Base-by-base conservation (phyloP, 64 coral and sea anemone species). In the Actinia equina region DNA sequence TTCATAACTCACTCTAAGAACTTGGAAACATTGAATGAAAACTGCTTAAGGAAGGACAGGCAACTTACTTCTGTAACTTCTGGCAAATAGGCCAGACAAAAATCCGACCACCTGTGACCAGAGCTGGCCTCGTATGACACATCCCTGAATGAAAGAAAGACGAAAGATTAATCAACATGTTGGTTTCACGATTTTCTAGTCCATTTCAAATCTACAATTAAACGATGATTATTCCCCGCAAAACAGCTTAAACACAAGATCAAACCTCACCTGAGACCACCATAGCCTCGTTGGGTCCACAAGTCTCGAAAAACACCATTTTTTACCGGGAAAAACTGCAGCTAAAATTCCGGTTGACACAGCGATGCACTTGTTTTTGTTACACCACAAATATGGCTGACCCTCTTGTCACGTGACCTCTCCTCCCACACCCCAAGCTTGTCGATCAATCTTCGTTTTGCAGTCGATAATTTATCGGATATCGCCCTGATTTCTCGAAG, bases 261-360 rank as follows among this genome's bases (percentile, higher is more conserved):
- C 69, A 25, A 74, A 64, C 20, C 59, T 86, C 89, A 99, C 97
- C 97, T 80, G 97, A 99, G 64, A 99, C 97, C 42, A 99, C 93
- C 91, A 99, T 92, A 59, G 97, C 97, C 74, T 99, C 97, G 64
- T 99, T 99, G 3, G 97, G 97, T 58, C 97, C 97, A 84, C 94
- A 96, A 84, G 94, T 96, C 87, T 96, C 91, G 52, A 96, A 96
- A 86, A 96, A 96, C 26, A 96, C 94, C 94, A 96, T 96, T 87
- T 37, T 90, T 76, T 77, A 55, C 30, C 44, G 44, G 44, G 20
- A n/a, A 77, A n/a, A 65, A 74, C 71, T n/a, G 17, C 5, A 53
- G n/a, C 44, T 44, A 52, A 57, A 49, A 20, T 30, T 44, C n/a
- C 63, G 77, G 41, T 26, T 79, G 77, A 79, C 77, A 79, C 30